phyloP scores from a whole-genome alignment of 2,888 invertebrate species.

The Asteroscopus sphinx region DNA sequence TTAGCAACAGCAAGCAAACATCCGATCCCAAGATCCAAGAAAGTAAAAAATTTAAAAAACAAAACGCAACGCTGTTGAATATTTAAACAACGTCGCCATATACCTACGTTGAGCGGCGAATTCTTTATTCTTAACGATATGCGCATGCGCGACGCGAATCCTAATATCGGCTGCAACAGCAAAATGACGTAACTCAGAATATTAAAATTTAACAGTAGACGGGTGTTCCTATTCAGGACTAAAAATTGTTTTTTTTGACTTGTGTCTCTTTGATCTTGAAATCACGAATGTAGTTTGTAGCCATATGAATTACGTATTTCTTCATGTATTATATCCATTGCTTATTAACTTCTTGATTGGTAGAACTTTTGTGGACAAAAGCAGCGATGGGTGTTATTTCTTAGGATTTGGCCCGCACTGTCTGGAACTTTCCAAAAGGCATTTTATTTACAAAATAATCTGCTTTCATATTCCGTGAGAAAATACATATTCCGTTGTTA shows the following conservation, averaged over 20 bases:
- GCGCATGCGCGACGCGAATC: slow-evolving; percentile 23
- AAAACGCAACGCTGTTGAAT: slow-evolving; percentile 23
- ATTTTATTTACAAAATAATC: no score
- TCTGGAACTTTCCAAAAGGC: no score
- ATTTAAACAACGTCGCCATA: slow-evolving; percentile 28
- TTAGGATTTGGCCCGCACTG: no score
- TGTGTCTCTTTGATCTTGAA: not conserved
- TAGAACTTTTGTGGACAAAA: no score
- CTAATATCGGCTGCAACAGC: slow-evolving; percentile 1
- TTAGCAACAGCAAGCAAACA: slow-evolving; percentile 21
- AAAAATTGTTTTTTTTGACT: not conserved
- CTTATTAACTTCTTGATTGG: not conserved
- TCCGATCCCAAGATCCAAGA: not conserved
- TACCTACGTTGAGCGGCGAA: slow-evolving; percentile 19
- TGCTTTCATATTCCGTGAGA: no score
- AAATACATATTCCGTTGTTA: no score
- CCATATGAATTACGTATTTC: no score
- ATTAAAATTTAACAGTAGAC: not conserved
- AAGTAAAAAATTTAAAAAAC: slow-evolving; percentile 15
- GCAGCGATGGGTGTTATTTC: no score
- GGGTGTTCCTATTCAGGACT: not conserved
- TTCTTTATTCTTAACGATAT: slow-evolving; percentile 20
- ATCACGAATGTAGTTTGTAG: no score
- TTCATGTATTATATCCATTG: not conserved
- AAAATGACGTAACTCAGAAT: not conserved